Evolutionary conservation across 2,113 vertebrate genomes (phyloP).

Genomic region (Lathamus discolor): DNA sequence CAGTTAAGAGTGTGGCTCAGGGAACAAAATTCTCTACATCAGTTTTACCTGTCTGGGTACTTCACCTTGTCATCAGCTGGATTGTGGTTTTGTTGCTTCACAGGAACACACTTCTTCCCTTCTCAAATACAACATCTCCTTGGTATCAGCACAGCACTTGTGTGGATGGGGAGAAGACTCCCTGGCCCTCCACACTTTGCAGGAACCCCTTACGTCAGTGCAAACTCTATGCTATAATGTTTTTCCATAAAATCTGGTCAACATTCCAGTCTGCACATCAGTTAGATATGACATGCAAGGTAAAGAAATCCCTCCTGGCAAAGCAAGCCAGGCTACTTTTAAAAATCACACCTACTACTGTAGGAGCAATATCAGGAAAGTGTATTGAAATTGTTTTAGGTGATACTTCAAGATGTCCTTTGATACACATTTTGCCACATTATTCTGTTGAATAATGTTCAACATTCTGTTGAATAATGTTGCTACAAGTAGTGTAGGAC

Average conservation of each 20-base stretch:
- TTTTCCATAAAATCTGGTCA: not conserved
- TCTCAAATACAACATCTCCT: no score
- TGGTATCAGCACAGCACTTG: not conserved
- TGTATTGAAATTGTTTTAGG: not conserved
- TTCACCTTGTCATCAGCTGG: not conserved
- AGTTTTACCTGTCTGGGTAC: not conserved
- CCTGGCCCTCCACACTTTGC: not conserved
- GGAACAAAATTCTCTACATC: not conserved
- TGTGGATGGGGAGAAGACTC: not conserved
- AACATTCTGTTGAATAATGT: not conserved
- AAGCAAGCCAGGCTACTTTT: not conserved
- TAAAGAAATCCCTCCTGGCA: not conserved
- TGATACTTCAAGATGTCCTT: not conserved
- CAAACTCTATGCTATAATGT: not conserved
- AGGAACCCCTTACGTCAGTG: not conserved
- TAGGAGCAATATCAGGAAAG: not conserved
- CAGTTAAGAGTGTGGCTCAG: not conserved
- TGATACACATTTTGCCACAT: fast-evolving
- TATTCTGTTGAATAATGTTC: not conserved
- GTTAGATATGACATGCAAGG: no score
- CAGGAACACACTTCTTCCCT: not conserved
- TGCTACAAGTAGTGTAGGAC: not conserved
- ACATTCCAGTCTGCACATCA: fast-evolving
- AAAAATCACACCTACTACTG: not conserved
- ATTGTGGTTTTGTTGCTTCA: not conserved